Conservation (phyloP, 1,140 invertebrate species). For the Holotrichia oblita region DNA sequence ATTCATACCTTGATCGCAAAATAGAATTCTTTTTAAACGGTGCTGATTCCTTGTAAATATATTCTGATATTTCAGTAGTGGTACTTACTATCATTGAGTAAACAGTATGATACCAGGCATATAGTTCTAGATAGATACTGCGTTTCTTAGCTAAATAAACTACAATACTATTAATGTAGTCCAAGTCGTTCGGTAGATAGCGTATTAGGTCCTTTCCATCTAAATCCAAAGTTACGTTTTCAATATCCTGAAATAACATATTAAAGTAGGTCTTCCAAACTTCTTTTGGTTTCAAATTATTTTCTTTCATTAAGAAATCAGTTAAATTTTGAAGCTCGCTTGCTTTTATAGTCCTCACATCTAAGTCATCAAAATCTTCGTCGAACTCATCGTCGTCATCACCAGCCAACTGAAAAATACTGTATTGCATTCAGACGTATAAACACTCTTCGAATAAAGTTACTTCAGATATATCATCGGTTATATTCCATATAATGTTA, state of each 20-base stretch:
- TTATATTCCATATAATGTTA: constrained; percentile 47
- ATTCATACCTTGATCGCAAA: constrained; percentile 47
- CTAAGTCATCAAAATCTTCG: constrained; percentile 57
- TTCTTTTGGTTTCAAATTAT: constrained; percentile 55
- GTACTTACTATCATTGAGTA: constrained; percentile 73
- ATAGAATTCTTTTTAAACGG: constrained; percentile 42
- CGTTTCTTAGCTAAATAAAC: constrained; percentile 66
- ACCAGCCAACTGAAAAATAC: constrained; percentile 42
- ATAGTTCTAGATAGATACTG: constrained; percentile 69
- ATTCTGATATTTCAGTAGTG: constrained; percentile 65
- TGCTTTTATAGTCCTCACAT: constrained; percentile 67
- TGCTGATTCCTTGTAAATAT: constrained; percentile 54
- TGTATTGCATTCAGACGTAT: constrained; percentile 40
- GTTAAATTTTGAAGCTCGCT: constrained; percentile 71
- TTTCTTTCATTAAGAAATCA: constrained; percentile 64
- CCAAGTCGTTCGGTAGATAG: constrained; percentile 68
- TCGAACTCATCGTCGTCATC: constrained; percentile 49
- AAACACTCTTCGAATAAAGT: constrained; percentile 19
- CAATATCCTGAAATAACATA: constrained; percentile 66
- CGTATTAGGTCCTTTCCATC: constrained; percentile 65
- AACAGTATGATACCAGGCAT: constrained; percentile 74
- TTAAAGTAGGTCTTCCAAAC: constrained; percentile 73
- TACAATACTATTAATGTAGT: constrained; percentile 68
- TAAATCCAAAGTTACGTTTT: constrained; percentile 64
- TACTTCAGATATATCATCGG: constrained; percentile 44